A percentile compares a stretch with the other conserved stretches of the same genome.
Evolutionary conservation across 2,113 vertebrate genomes (phyloP).

Genomic region (Emydura subglobosa): DNA sequence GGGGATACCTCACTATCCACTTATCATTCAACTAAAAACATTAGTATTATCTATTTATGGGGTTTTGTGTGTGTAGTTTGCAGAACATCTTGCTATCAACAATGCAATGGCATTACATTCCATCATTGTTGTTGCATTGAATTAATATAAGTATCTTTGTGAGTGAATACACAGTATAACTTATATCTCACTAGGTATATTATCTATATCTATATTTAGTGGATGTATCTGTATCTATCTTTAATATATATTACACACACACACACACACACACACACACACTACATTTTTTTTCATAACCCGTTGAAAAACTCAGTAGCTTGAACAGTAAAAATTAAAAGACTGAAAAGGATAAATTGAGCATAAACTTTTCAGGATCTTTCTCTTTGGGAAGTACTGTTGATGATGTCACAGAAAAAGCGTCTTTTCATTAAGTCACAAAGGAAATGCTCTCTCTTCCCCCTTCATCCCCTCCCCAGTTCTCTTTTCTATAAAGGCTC

Average conservation of each 20-base stretch:
- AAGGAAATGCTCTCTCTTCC: slow-evolving; percentile 69
- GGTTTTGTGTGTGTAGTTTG: background rate
- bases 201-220: background rate
- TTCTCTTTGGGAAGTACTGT: background rate
- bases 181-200: background rate
- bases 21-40: background rate
- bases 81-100: background rate
- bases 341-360: slow-evolving; percentile 50
- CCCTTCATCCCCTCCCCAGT: slow-evolving; percentile 50
- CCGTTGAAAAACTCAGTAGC: background rate
- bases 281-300: slow-evolving; percentile 9
- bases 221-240: background rate
- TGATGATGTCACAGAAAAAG: slow-evolving; percentile 38
- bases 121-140: background rate
- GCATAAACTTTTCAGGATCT: slow-evolving; percentile 56
- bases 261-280: background rate
- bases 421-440: slow-evolving; percentile 73
- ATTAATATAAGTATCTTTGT: background rate
- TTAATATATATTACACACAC: background rate
- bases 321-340: slow-evolving; percentile 60
- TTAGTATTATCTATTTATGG: background rate
- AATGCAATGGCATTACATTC: background rate
- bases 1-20: slow-evolving; percentile 1
- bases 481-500: slow-evolving; percentile 74
- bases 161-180: background rate